Conservation (phyloP, 35 echinoderm and acorn worm genomes). For the Nesometra sesokonis region DNA sequence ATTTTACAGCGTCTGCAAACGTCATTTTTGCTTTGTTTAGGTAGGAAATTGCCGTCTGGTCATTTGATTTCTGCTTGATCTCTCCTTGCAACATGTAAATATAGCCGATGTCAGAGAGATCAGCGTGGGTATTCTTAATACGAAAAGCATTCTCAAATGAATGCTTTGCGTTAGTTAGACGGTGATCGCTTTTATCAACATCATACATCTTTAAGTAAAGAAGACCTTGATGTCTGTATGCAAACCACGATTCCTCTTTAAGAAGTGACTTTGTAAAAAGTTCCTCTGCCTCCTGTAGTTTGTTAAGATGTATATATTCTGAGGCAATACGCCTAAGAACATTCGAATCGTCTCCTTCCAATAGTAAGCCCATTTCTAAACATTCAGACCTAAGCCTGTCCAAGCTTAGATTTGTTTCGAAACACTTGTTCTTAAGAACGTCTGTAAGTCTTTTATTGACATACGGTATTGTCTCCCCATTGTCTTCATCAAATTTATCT, state of each 20-base stretch:
- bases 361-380: conserved; percentile 34
- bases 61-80: not conserved
- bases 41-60: too few relatives aligned
- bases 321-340: conserved; percentile 47
- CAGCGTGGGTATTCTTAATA: conserved; percentile 57
- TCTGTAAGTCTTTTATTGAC: conserved; percentile 20
- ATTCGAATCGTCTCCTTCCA: conserved; percentile 24
- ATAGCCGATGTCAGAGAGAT: conserved; percentile 72
- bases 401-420: too few relatives aligned
- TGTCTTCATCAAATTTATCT: conserved; percentile 25
- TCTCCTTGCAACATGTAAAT: conserved; percentile 36
- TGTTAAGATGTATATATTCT: conserved; percentile 29
- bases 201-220: conserved; percentile 61
- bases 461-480: conserved; percentile 10
- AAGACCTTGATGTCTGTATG: conserved; percentile 45
- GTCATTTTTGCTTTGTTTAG: not conserved
- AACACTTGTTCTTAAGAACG: not conserved
- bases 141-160: conserved; percentile 35
- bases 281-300: conserved; percentile 37
- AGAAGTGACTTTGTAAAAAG: conserved; percentile 35
- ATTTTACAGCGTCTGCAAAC: not conserved
- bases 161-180: conserved; percentile 30
- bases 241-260: conserved; percentile 52
- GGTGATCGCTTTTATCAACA: not conserved
- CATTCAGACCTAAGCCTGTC: conserved; percentile 9